These are phyloP conservation scores for Glareola pratincola DNA, from an alignment of 2,113 vertebrate genomes.

Conservation along the genomic window DNA sequence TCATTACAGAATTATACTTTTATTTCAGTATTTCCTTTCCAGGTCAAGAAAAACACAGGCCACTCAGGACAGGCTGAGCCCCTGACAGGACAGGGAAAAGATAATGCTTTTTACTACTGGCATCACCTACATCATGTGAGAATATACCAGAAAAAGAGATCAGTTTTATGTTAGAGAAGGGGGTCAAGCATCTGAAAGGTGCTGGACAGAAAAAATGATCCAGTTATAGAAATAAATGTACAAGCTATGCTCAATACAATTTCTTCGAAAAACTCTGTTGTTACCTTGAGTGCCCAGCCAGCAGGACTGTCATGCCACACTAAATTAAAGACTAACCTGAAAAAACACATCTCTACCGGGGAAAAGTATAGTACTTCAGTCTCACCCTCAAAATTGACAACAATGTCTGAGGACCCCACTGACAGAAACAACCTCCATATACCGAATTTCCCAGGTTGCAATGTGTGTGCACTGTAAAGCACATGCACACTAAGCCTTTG, in stretches of 20 bases:
- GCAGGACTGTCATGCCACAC: neutral
- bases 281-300: neutral
- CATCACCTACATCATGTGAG: neutral
- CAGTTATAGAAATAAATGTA: neutral
- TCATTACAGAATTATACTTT: conserved; percentile 9
- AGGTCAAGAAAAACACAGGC: neutral
- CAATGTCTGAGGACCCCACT: neutral
- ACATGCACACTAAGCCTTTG: neutral
- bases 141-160: neutral
- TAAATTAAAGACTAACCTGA: neutral
- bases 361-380: neutral
- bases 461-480: neutral
- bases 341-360: neutral
- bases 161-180: neutral
- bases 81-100: neutral
- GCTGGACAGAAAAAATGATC: neutral
- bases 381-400: neutral
- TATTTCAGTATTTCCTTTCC: conserved; percentile 31
- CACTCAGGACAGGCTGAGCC: neutral
- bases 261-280: neutral
- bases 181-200: neutral
- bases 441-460: neutral
- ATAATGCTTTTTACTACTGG: neutral
- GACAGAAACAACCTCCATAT: neutral
- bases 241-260: neutral